Evolutionary conservation across 64 coral and sea anemone genomes (phyloP).

Genomic region (Hydrozoanthus tunicans): DNA sequence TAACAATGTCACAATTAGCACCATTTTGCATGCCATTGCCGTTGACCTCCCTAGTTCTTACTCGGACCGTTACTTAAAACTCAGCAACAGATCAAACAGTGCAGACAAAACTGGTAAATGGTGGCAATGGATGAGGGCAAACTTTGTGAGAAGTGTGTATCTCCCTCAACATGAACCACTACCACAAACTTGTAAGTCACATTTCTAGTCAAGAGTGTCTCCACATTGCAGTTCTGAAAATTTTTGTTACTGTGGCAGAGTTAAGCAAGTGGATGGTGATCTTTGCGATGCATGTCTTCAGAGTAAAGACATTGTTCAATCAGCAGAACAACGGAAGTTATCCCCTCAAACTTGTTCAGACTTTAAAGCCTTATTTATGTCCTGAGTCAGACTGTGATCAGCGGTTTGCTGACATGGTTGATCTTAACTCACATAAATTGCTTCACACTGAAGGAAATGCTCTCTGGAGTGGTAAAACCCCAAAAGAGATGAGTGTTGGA

Average conservation of each 20-base stretch:
- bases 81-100: constrained; percentile 50
- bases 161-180: constrained; percentile 29
- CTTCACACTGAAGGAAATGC: constrained; percentile 15
- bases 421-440: constrained; percentile 24
- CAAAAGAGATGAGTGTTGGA: constrained; percentile 63
- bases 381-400: constrained; percentile 37
- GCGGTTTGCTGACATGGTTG: constrained; percentile 51
- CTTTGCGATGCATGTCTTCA: constrained; percentile 41
- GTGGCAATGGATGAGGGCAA: constrained; percentile 38
- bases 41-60: too few relatives aligned
- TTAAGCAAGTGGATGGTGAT: constrained; percentile 13
- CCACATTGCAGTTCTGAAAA: background rate
- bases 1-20: too few relatives aligned
- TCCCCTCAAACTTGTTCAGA: constrained; percentile 2
- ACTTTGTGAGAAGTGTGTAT: constrained; percentile 33
- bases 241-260: constrained; percentile 55
- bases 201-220: background rate
- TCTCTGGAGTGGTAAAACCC: constrained; percentile 43
- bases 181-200: constrained; percentile 9
- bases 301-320: constrained; percentile 14
- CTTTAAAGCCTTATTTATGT: constrained; percentile 47
- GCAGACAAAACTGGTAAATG: constrained; percentile 51
- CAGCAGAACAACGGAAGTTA: constrained; percentile 30
- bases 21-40: too few relatives aligned
- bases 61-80: background rate